Conservation (phyloP, 2,888 invertebrate species). For the Platycheirus albimanus region DNA sequence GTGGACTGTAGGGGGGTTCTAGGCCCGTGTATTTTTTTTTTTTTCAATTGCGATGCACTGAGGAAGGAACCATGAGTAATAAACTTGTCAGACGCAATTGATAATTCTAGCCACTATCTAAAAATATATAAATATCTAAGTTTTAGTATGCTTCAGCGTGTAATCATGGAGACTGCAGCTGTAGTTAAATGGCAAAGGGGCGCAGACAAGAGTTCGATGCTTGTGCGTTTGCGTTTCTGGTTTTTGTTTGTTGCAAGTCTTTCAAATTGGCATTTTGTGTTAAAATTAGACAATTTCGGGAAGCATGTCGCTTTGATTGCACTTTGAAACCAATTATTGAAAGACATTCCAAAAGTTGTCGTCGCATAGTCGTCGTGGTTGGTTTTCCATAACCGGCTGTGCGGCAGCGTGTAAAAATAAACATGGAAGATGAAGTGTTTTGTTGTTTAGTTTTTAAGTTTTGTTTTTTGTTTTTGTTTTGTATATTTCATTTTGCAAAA, state of each 20-base stretch:
- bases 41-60: constrained; percentile 5
- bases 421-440: not conserved
- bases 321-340: constrained; percentile 53
- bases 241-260: not conserved
- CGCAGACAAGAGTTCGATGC: not conserved
- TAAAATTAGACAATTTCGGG: constrained; percentile 56
- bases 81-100: constrained; percentile 64
- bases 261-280: constrained; percentile 39
- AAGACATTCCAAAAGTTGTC: constrained; percentile 37
- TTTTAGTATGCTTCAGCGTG: constrained; percentile 17
- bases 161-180: constrained; percentile 4
- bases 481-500: no score
- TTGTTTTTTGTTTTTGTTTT: no score
- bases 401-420: not conserved
- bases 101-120: constrained; percentile 50
- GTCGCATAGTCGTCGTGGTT: not conserved
- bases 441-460: constrained; percentile 3
- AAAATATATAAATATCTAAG: constrained; percentile 51
- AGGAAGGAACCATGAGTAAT: constrained; percentile 57
- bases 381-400: not conserved
- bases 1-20: constrained; percentile 9
- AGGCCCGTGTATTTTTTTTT: not conserved
- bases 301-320: constrained; percentile 37
- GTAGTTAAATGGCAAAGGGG: not conserved
- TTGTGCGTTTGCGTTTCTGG: constrained; percentile 13